Percentiles rank a stretch among this genome's conserved stretches.
Conservation (phyloP, 35 echinoderm and acorn worm species). For the Apostichopus californicus region DNA sequence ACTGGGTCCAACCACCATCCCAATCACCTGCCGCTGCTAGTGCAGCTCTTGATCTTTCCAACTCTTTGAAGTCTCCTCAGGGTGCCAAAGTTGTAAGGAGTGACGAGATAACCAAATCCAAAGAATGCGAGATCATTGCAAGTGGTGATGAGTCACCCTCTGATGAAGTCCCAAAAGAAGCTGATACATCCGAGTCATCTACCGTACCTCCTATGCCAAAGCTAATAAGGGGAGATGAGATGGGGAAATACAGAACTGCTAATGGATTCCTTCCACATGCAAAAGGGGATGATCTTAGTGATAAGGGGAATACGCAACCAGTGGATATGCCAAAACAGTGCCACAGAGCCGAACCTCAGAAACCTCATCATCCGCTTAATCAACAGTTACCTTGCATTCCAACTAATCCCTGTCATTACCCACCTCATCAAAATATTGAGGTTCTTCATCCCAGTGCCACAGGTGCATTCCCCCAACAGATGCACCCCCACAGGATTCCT, state of each 20-base stretch:
- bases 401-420: neutral
- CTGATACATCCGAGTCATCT: constrained; percentile 1
- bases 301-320: neutral
- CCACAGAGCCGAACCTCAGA: neutral
- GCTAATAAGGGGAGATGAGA: constrained; percentile 54
- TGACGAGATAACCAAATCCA: neutral
- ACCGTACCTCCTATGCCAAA: constrained; percentile 36
- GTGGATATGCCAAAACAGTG: neutral
- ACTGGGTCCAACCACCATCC: constrained; percentile 28
- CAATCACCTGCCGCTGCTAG: constrained; percentile 8
- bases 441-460: neutral
- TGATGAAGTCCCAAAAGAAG: neutral
- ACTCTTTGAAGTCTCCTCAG: neutral
- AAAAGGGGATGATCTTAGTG: neutral
- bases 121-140: neutral
- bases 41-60: constrained; percentile 29
- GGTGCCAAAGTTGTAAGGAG: constrained; percentile 22
- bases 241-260: constrained; percentile 25
- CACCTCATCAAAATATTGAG: no score
- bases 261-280: constrained; percentile 25
- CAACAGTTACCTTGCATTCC: neutral
- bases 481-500: constrained; percentile 3
- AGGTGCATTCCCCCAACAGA: neutral
- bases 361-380: neutral
- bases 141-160: neutral